These are phyloP conservation scores for Drosophila leontia DNA, from an alignment of 1,140 invertebrate genomes.

Conservation along the genomic window DNA sequence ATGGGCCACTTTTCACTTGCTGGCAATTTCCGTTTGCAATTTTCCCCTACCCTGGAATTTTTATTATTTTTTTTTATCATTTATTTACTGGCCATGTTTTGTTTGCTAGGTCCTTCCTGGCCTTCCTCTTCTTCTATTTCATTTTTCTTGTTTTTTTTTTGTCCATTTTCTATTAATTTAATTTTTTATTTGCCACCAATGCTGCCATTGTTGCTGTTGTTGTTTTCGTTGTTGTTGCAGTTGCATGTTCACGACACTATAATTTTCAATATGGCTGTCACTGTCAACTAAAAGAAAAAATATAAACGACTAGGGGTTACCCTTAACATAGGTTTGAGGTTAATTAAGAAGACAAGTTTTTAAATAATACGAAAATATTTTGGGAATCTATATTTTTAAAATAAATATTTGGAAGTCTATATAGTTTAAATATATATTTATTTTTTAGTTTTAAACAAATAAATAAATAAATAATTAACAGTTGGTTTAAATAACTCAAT, in stretches of 20 bases:
- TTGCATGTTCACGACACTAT: slow-evolving; percentile 78
- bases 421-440: too few species aligned
- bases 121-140: not conserved
- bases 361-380: not conserved
- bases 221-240: slow-evolving; percentile 53
- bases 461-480: not conserved
- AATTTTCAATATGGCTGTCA: slow-evolving; percentile 72
- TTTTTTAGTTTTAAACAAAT: too few species aligned
- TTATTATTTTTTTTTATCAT: slow-evolving; percentile 50
- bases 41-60: slow-evolving; percentile 23
- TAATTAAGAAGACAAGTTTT: not conserved
- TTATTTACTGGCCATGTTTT: slow-evolving; percentile 84
- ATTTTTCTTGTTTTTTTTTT: slow-evolving; percentile 26
- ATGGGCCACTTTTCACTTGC: not conserved
- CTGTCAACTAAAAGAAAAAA: not conserved
- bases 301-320: not conserved
- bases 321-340: not conserved
- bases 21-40: slow-evolving; percentile 77
- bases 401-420: too few species aligned
- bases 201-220: slow-evolving; percentile 34
- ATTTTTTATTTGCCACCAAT: slow-evolving; percentile 49
- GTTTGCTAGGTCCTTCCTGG: slow-evolving; percentile 26
- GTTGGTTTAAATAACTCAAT: not conserved
- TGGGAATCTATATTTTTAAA: not conserved
- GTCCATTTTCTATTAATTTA: slow-evolving; percentile 72